Percentiles rank a stretch among this genome's conserved stretches.
These are phyloP conservation scores for Octopus sinensis DNA, from an alignment of 1,140 invertebrate species.

Conservation along the genomic window DNA sequence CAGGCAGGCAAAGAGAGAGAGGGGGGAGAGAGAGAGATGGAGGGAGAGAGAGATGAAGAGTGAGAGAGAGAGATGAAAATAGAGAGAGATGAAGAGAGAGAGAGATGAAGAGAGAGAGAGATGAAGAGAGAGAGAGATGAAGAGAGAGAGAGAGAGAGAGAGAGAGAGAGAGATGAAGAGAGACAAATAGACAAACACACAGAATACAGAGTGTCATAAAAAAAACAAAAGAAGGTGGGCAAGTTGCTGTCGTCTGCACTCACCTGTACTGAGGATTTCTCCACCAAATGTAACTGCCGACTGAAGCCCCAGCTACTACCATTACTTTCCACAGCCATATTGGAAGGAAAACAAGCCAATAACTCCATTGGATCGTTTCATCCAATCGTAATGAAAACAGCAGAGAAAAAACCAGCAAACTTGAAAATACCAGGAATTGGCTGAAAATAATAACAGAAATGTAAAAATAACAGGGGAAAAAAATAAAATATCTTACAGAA, in stretches of 20 bases:
- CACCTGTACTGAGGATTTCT: constrained; percentile 88
- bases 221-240: too few species aligned
- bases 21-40: too few species aligned
- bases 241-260: neutral
- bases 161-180: neutral
- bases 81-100: too few species aligned
- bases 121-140: neutral
- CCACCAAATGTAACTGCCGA: constrained; percentile 93
- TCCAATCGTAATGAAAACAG: constrained; percentile 87
- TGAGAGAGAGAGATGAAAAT: too few species aligned
- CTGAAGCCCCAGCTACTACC: constrained; percentile 80
- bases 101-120: neutral
- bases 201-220: neutral
- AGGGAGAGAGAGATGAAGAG: too few species aligned
- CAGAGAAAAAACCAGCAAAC: constrained; percentile 84
- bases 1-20: too few species aligned
- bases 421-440: constrained; percentile 93
- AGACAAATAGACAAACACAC: neutral
- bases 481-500: neutral
- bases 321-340: constrained; percentile 96
- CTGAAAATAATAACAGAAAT: constrained; percentile 63
- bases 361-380: constrained; percentile 83
- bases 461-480: constrained; percentile 20
- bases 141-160: neutral
- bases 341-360: constrained; percentile 89